These are phyloP conservation scores for Corythoichthys haematopterus DNA, from an alignment of 2,113 vertebrate species.

Conservation along the genomic window DNA sequence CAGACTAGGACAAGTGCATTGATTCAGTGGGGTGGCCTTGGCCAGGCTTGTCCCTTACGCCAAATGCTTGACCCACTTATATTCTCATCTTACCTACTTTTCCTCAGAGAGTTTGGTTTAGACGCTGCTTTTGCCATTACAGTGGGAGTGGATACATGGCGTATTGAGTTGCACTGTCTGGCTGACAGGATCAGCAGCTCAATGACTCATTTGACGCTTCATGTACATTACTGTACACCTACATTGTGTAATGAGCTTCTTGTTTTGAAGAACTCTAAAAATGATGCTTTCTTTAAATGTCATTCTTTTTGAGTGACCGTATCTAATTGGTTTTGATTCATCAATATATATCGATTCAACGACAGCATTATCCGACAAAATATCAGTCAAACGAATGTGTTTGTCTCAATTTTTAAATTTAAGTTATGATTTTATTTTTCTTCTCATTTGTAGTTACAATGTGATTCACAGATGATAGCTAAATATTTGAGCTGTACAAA, in stretches of 20 bases:
- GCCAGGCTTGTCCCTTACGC: constrained; percentile 61
- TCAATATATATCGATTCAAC: no score
- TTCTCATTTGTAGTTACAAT: no score
- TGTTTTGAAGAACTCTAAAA: not conserved
- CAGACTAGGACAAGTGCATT: constrained; percentile 64
- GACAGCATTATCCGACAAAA: no score
- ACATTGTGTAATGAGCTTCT: not conserved
- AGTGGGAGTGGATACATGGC: constrained; percentile 63
- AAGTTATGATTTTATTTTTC: no score
- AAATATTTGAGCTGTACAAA: no score
- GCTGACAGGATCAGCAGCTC: constrained; percentile 38
- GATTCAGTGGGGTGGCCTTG: constrained; percentile 68
- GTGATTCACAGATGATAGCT: no score
- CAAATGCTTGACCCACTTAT: constrained; percentile 78
- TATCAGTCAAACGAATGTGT: no score
- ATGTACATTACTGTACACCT: not conserved
- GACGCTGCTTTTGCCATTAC: constrained; percentile 69
- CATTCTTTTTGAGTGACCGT: no score
- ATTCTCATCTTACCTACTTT: constrained; percentile 77
- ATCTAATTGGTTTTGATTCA: no score
- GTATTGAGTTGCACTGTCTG: constrained; percentile 58
- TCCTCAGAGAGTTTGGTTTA: constrained; percentile 71
- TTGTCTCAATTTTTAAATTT: no score
- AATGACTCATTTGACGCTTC: constrained; percentile 9
- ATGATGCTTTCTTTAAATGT: no score